These are phyloP conservation scores for Echiichthys vipera DNA, from an alignment of 2,797 vertebrate genomes.

Conservation along the genomic window DNA sequence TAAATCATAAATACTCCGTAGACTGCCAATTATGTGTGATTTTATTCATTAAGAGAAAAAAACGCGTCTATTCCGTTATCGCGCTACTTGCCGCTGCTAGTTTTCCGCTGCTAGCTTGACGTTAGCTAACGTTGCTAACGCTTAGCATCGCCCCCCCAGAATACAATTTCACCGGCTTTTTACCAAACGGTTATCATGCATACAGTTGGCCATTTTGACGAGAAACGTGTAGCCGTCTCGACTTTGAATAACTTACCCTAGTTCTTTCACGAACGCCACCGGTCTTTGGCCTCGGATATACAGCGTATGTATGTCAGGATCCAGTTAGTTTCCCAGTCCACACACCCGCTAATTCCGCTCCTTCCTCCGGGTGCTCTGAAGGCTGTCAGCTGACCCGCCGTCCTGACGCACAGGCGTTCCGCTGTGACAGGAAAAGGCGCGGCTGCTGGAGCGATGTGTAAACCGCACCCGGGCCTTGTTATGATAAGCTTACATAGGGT, in stretches of 20 bases:
- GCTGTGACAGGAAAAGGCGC: conserved; percentile 81
- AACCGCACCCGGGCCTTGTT: conserved; percentile 76
- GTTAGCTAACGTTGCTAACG: conserved; percentile 57
- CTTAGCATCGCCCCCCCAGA: conserved; percentile 56
- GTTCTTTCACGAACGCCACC: conserved; percentile 65
- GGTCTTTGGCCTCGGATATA: conserved; percentile 25
- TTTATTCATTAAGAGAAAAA: conserved; percentile 35
- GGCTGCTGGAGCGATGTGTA: conserved; percentile 68
- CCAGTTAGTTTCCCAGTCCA: conserved; percentile 50
- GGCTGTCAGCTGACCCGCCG: conserved; percentile 83
- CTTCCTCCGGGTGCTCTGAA: conserved; percentile 50
- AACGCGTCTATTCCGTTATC: conserved; percentile 18
- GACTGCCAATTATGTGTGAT: accelerated
- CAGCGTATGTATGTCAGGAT: conserved; percentile 34
- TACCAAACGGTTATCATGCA: background rate
- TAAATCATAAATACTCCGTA: accelerated
- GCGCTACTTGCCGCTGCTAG: background rate
- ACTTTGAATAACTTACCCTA: conserved; percentile 51
- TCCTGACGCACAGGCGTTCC: conserved; percentile 64
- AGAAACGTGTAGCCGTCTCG: accelerated
- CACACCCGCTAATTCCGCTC: conserved; percentile 69
- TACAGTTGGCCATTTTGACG: background rate
- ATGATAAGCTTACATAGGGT: conserved; percentile 49
- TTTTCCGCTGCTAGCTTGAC: conserved; percentile 50
- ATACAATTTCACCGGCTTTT: conserved; percentile 16